Evolutionary conservation across 2,113 vertebrate genomes (phyloP), one percentile per base, ranked within the genome.

Genomic region (Tretioscincus oriximinensis): DNA sequence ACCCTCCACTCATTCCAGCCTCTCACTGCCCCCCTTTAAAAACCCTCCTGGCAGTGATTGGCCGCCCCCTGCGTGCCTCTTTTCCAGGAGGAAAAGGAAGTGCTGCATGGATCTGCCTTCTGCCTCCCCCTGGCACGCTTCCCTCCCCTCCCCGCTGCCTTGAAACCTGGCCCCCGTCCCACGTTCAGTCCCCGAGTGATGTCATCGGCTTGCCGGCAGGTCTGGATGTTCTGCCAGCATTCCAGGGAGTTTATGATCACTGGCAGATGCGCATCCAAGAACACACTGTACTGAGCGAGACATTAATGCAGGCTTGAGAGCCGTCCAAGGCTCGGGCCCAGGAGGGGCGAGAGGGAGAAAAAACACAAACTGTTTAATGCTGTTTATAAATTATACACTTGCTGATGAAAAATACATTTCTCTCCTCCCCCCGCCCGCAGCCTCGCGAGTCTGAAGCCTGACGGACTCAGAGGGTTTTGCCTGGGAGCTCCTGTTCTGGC

Each of bases 171-270:
- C 96, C 81, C 16, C 61, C 85, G 75, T 96, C 97, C 97, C 96
- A 92, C 89, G 93, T 95, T 94, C 96, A 95, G 96, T 96, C 96
- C 96, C 96, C 95, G 95, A 96, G 93, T 95, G 96, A 97, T 99
- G 98, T 98, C 97, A 98, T 96, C 92, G 96, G 96, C 96, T 94
- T 97, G 97, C 97, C 96, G 97, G 97, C 97, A 98, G 98, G 97
- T 97, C 98, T 99, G 96, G 96, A 98, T 99, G 98, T 99, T 98
- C 98, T 98, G 98, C 98, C 98, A 99, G 97, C 97, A 97, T 98
- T 98, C 97, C 97, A 96, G 97, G 95, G 96, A 97, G 95, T 98
- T 99, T 98, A 98, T 99, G 98, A 98, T 98, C 95, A 95, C 96
- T 98, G 96, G 97, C 98, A 99, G 98, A 99, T 99, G 98, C 97